Evolutionary conservation across 2,888 invertebrate species (phyloP).

Genomic region (Stegana nigrithorax): DNA sequence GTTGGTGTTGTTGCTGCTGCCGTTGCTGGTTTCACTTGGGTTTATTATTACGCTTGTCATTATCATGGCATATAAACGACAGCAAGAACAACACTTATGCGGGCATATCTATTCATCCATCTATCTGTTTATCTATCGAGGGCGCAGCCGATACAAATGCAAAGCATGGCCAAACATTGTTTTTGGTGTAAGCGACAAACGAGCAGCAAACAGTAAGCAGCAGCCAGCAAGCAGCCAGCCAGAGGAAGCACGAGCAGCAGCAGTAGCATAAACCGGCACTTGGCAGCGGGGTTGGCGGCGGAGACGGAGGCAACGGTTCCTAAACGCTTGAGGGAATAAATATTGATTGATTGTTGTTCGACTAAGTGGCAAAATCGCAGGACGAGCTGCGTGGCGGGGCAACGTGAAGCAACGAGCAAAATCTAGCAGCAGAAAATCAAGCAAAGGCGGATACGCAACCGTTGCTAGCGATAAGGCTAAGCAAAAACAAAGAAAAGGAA

Average conservation of each 20-base stretch:
- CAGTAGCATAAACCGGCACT: no score
- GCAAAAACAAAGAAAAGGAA: not conserved
- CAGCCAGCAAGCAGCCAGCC: no score
- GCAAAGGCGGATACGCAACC: not conserved
- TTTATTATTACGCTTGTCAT: slow-evolving; percentile 56
- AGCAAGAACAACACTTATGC: slow-evolving; percentile 31
- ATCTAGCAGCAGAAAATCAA: not conserved
- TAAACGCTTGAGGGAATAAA: slow-evolving; percentile 52
- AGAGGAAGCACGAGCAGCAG: no score
- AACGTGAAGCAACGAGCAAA: no score
- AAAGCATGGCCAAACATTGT: no score
- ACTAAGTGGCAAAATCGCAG: slow-evolving; percentile 29
- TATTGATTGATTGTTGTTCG: slow-evolving; percentile 59
- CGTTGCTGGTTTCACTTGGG: slow-evolving; percentile 32
- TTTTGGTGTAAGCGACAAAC: not conserved
- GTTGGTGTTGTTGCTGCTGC: no score
- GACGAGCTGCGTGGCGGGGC: not conserved
- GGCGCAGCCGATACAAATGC: no score
- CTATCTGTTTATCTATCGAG: slow-evolving; percentile 27
- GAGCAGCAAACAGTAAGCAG: no score
- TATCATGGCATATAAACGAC: slow-evolving; percentile 45
- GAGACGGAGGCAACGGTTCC: no score
- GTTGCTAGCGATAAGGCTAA: not conserved
- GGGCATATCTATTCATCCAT: slow-evolving; percentile 25
- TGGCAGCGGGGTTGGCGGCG: no score